These are phyloP conservation scores for Dufourea novaeangliae DNA, from an alignment of 1,140 invertebrate genomes.

Conservation along the genomic window DNA sequence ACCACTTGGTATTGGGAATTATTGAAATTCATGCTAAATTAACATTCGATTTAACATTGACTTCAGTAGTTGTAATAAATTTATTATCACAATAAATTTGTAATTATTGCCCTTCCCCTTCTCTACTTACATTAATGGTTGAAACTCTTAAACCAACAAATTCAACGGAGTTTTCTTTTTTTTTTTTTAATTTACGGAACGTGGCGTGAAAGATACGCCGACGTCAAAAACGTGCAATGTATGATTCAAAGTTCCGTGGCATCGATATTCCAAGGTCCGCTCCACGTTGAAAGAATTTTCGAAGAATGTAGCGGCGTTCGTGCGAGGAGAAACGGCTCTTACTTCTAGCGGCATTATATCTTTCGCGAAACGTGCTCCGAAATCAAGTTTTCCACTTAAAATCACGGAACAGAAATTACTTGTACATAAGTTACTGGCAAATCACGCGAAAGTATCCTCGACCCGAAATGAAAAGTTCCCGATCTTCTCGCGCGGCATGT, in stretches of 20 bases:
- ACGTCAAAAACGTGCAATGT: not conserved
- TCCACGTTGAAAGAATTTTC: slow-evolving; percentile 31
- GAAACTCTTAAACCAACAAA: not conserved
- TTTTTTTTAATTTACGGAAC: not conserved
- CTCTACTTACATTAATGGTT: too few relatives aligned
- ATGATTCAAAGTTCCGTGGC: slow-evolving; percentile 6
- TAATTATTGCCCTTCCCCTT: too few relatives aligned
- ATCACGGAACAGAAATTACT: slow-evolving; percentile 46
- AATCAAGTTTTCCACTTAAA: slow-evolving; percentile 46
- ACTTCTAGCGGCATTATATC: slow-evolving; percentile 23
- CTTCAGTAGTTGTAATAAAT: too few relatives aligned
- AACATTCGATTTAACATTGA: too few relatives aligned
- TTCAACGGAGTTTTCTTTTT: not conserved
- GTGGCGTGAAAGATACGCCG: not conserved
- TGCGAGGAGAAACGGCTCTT: slow-evolving; percentile 30
- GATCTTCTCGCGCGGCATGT: not conserved
- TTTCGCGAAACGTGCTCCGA: slow-evolving; percentile 36
- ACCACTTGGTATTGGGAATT: too few relatives aligned
- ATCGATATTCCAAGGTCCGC: slow-evolving; percentile 21
- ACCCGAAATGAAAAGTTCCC: slow-evolving; percentile 35
- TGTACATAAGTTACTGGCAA: slow-evolving; percentile 47
- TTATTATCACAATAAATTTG: too few relatives aligned
- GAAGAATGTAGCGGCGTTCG: slow-evolving; percentile 20
- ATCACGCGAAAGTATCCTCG: slow-evolving; percentile 33
- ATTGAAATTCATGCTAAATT: too few relatives aligned